phyloP scores from a whole-genome alignment of 2,888 invertebrate species.

The Pseudolycoriella hygida region DNA sequence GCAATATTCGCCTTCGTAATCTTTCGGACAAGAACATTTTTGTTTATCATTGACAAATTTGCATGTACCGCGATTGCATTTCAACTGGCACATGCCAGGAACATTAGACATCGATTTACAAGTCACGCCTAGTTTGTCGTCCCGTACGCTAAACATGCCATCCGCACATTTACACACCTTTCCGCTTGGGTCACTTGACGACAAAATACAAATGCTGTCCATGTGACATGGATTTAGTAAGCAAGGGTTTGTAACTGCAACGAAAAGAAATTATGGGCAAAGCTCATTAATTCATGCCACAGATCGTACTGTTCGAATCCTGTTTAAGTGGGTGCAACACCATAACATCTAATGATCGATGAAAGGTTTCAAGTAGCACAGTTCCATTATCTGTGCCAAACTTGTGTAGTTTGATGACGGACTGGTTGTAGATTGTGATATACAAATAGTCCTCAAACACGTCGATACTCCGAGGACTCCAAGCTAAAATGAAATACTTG shows the following conservation, averaged over 20 bases:
- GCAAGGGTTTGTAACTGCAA: slow-evolving; percentile 37
- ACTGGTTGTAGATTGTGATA: slow-evolving; percentile 44
- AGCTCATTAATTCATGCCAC: not conserved
- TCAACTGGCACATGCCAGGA: slow-evolving; percentile 31
- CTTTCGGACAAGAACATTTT: slow-evolving; percentile 44
- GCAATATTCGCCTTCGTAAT: slow-evolving; percentile 47
- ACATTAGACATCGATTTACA: slow-evolving; percentile 22
- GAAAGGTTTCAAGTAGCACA: slow-evolving; percentile 35
- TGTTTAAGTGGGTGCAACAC: slow-evolving; percentile 51
- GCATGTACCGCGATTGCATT: slow-evolving; percentile 45
- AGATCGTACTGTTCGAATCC: slow-evolving; percentile 31
- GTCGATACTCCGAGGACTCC: slow-evolving; percentile 51
- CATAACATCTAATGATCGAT: slow-evolving; percentile 42
- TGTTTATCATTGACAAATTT: slow-evolving; percentile 32
- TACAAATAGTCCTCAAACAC: slow-evolving; percentile 56
- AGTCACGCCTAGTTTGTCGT: slow-evolving; percentile 8
- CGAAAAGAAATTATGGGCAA: slow-evolving; percentile 1
- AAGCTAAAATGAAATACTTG: slow-evolving; percentile 24
- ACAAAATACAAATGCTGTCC: slow-evolving; percentile 41
- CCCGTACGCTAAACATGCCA: slow-evolving; percentile 22
- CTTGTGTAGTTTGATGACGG: slow-evolving; percentile 45
- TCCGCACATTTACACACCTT: slow-evolving; percentile 38
- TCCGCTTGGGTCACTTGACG: slow-evolving; percentile 26
- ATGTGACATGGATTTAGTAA: slow-evolving; percentile 36
- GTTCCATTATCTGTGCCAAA: slow-evolving; percentile 40